Evolutionary conservation across 2,113 vertebrate genomes (phyloP), one percentile per base, ranked within the genome.

Genomic region (Myotis davidii): DNA sequence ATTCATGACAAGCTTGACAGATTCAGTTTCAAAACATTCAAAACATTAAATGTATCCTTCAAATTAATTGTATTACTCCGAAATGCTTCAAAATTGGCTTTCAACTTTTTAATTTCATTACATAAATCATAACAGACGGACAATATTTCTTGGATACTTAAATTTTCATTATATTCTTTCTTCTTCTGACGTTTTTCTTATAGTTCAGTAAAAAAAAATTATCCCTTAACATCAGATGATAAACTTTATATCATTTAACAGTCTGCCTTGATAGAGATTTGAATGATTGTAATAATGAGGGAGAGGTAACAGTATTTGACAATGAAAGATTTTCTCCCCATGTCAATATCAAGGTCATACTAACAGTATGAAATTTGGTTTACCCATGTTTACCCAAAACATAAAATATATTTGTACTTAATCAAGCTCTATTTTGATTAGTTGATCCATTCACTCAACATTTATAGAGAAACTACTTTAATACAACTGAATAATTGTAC

Each of bases 11-110:
- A 25, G 73, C 95, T 97, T 97, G 91, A 97, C 90, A 97, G 74
- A 88, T 96, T 97, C 95, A 48, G 93, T 87, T 95, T 96, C 91
- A 96, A 97, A 97, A 92, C 32, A 74, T 95, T 96, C 91, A 96
- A 97, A 97, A 92, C 32, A 74, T 95, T 96, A 97, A 97, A 81
- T 48, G 87, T 96, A 97, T 97, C 83, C 92, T 96, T 97, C 87
- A 96, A 95, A 96, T 96, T 97, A 97, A 96, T 97, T 97, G 97
- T 34, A 97, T 95, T 96, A 95, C 48, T 95, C 69, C 84, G 91
- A 97, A 96, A 96, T 77, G 29, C 88, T 98, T 98, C 96, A 90
- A 97, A 95, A 96, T 92, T 90, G 70, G 59, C 94, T 96, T 96
- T 97, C 45, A 95, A 90, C 81, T 92, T 94, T 90, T 96, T 97